Base-by-base conservation (phyloP, 1,140 invertebrate genomes). In the Bombyx mori region DNA sequence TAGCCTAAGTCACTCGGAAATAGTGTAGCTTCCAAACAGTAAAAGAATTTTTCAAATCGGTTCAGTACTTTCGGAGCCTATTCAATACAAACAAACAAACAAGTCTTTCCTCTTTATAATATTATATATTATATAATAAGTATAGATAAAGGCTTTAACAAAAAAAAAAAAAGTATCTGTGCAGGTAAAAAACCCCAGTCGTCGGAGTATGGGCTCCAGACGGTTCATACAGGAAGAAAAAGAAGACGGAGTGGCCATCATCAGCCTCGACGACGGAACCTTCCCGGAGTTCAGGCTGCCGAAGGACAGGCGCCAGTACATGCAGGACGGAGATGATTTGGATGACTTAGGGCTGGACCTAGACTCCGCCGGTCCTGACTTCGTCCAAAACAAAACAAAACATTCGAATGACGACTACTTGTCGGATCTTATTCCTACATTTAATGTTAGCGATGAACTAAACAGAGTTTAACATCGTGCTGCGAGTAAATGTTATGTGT, bases 211-310 rank as follows among this genome's bases (percentile, higher is more conserved):
- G 46, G 12, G 7, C 52, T 35, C 50, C 10, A 54, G 57, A 7
- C 62, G 61, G 42, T 61, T 79, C 8, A 63, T 79, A 8, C 66
- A 79, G 58, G 73, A 79, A 48, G 68, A 72, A 46, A 54, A 62
- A 3, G 44, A 50, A 2, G 57, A 65, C 1, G 61, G 66, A 3
- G 66, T 79, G 8, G 65, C 68, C 0, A 59, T 77, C 47, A 55
- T 79, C 10, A 71, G 61, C 7, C 53, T 79, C n/a, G 73, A 71
- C 57, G 52, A 56, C 5, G 71, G 63, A 0, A 68, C 73, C 1
- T 51, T 79, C 46, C 77, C 77, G 4, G 57, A 66, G 47, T 60
- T 79, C 26, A 57, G 65, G 2, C 65, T 79, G 52, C 71, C 77
- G 9, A 57, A 56, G 44, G 54, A 62, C 0, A 64, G 71, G 0